A percentile compares a stretch with the other conserved stretches of the same genome.
phyloP scores from a whole-genome alignment of 2,797 vertebrate genomes.

The Enteromius trimaculatus region DNA sequence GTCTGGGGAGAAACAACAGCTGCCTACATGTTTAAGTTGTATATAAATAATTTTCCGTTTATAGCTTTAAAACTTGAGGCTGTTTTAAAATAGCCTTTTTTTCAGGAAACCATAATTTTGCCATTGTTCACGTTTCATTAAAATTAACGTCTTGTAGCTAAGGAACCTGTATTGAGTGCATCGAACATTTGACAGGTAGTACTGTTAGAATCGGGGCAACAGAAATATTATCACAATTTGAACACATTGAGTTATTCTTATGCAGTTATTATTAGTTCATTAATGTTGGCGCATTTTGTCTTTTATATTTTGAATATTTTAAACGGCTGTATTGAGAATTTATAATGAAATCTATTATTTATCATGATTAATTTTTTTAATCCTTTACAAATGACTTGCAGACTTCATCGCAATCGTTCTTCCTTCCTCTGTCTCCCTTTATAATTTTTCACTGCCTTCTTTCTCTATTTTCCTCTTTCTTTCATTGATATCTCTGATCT shows the following conservation, averaged over 20 bases:
- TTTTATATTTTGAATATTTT: background rate
- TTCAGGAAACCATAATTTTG: background rate
- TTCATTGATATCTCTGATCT: constrained; percentile 12
- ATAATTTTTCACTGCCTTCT: background rate
- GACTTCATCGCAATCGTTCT: background rate
- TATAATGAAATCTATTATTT: background rate
- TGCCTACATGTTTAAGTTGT: constrained; percentile 1
- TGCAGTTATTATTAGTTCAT: background rate
- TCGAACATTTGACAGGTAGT: background rate
- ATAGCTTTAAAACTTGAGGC: background rate
- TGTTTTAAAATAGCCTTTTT: background rate
- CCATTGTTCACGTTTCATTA: background rate
- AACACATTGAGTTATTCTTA: background rate
- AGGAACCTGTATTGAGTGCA: background rate
- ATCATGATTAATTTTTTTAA: background rate
- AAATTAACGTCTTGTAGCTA: background rate
- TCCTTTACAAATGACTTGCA: background rate
- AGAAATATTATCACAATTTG: background rate
- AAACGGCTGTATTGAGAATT: too few relatives aligned
- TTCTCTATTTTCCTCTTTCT: background rate
- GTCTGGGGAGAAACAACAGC: constrained; percentile 19
- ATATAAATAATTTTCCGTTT: background rate
- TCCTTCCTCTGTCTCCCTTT: constrained; percentile 32
- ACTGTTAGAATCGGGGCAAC: background rate
- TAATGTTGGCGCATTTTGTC: background rate